Conservation (phyloP, 2,888 invertebrate species). For the Nomada hirtipes region DNA sequence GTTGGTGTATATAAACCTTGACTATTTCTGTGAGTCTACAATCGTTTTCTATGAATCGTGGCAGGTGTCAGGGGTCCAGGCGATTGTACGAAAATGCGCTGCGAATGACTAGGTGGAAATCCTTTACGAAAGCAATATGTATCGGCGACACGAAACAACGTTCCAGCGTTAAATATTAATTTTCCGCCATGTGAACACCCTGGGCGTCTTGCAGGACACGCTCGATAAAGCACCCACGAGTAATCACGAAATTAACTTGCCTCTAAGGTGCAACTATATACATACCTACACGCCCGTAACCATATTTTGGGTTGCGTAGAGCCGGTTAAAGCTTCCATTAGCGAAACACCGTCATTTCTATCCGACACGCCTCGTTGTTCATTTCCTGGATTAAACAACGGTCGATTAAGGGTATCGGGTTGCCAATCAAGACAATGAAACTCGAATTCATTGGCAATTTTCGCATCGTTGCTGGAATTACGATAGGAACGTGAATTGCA, state of each 20-base stretch:
- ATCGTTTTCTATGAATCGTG: neutral
- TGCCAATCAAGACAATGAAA: slow-evolving; percentile 26
- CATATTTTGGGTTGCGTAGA: slow-evolving; percentile 3
- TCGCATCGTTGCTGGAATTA: neutral
- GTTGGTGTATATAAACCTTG: neutral
- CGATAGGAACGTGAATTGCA: neutral
- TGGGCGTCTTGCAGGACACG: slow-evolving; percentile 43
- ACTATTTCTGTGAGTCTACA: neutral
- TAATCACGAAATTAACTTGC: slow-evolving; percentile 62
- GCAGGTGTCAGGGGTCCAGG: slow-evolving; percentile 52
- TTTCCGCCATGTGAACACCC: slow-evolving; percentile 61
- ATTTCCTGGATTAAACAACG: slow-evolving; percentile 14
- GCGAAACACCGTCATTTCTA: slow-evolving; percentile 14
- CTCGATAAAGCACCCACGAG: slow-evolving; percentile 61
- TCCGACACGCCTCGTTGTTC: slow-evolving; percentile 14
- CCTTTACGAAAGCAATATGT: slow-evolving; percentile 6
- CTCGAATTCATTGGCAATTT: slow-evolving; percentile 28
- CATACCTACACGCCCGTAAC: neutral
- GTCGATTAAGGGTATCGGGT: slow-evolving; percentile 23
- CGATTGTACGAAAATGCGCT: slow-evolving; percentile 29
- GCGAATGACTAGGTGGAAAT: slow-evolving; percentile 47
- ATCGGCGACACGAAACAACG: slow-evolving; percentile 25
- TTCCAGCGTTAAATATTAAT: slow-evolving; percentile 66
- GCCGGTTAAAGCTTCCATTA: slow-evolving; percentile 24
- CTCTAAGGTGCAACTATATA: slow-evolving; percentile 11